phyloP scores from a whole-genome alignment of 1,140 invertebrate species.

The Battus philenor region DNA sequence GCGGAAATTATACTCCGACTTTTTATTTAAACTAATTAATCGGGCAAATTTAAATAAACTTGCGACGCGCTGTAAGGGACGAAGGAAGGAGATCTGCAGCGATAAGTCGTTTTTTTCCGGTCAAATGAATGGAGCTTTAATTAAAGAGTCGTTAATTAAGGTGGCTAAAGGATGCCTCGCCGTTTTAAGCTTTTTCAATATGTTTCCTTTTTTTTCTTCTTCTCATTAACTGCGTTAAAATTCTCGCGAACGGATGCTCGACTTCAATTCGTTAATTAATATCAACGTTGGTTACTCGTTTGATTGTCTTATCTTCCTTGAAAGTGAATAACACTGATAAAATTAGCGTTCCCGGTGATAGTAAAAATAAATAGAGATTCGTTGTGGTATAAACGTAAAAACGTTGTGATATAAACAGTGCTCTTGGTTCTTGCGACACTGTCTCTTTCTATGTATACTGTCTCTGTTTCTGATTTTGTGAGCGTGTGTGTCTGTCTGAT shows the following conservation, averaged over 20 bases:
- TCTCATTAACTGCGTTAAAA: constrained; percentile 14
- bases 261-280: constrained; percentile 24
- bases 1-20: constrained; percentile 8
- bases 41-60: constrained; percentile 15
- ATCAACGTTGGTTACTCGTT: not conserved
- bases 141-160: constrained; percentile 62
- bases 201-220: constrained; percentile 23
- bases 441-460: no score
- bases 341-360: no score
- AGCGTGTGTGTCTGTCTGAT: no score
- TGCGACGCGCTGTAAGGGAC: constrained; percentile 15
- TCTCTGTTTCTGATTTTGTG: no score
- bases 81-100: constrained; percentile 19
- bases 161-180: constrained; percentile 39
- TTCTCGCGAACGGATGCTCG: not conserved
- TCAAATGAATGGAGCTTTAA: constrained; percentile 65
- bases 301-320: constrained; percentile 1
- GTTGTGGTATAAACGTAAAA: no score
- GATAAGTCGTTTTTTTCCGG: constrained; percentile 44
- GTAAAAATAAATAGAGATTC: no score
- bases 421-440: no score
- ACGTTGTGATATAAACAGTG: no score
- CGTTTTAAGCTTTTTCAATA: constrained; percentile 27
- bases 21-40: constrained; percentile 14
- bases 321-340: no score